Evolutionary conservation across 2,113 vertebrate genomes (phyloP).

Genomic region (Donacobius atricapilla): DNA sequence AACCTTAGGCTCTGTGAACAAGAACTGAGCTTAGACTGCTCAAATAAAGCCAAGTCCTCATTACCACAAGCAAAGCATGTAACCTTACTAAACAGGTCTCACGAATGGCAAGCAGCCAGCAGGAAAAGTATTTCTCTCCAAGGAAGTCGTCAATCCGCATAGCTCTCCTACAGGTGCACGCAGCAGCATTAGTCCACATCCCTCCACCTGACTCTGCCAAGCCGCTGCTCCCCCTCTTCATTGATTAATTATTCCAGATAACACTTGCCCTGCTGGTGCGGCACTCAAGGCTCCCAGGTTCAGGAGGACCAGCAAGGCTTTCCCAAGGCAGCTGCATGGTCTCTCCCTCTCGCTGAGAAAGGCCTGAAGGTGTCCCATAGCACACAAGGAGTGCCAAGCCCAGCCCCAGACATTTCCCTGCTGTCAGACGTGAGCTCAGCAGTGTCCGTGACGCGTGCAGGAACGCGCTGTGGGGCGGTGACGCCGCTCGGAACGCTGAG

Average conservation of each 20-base stretch:
- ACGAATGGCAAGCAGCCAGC: background rate
- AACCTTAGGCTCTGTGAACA: constrained; percentile 30
- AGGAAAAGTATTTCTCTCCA: background rate
- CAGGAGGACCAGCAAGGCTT: background rate
- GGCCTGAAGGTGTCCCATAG: background rate
- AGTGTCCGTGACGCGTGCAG: fast-evolving
- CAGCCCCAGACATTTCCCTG: background rate
- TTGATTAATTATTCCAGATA: background rate
- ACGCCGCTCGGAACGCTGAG: background rate
- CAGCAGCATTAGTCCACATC: background rate
- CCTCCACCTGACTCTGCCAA: background rate
- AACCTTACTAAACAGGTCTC: background rate
- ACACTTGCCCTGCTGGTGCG: background rate
- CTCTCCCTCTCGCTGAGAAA: background rate
- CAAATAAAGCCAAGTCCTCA: constrained; percentile 7
- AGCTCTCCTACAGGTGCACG: background rate
- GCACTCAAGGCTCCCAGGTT: background rate
- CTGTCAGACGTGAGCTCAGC: background rate
- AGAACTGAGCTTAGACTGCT: background rate
- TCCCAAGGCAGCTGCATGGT: background rate
- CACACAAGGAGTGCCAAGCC: fast-evolving
- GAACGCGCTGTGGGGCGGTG: fast-evolving
- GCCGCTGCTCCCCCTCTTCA: background rate
- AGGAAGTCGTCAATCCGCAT: background rate
- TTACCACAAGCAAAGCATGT: background rate